Conservation (phyloP, 2,888 invertebrate genomes). For the Labia minor region DNA sequence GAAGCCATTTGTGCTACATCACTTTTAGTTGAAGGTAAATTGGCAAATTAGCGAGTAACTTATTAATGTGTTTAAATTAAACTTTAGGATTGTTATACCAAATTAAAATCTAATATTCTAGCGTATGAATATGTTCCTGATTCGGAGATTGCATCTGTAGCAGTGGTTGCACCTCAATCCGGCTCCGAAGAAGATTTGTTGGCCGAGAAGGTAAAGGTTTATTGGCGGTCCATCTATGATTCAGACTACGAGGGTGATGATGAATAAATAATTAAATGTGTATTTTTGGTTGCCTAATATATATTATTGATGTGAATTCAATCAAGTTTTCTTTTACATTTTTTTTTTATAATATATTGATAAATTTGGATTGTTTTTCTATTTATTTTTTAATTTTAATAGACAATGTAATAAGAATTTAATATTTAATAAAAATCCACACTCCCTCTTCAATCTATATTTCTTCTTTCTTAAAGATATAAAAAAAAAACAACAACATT, state of each 20-base stretch:
- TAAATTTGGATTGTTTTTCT: too few species aligned
- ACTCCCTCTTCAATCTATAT: too few species aligned
- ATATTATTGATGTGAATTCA: neutral
- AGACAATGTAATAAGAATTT: too few species aligned
- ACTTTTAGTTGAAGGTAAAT: slow-evolving; percentile 72
- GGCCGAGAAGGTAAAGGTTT: slow-evolving; percentile 56
- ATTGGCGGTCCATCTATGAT: slow-evolving; percentile 27
- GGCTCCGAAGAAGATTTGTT: slow-evolving; percentile 75
- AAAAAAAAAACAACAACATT: too few species aligned
- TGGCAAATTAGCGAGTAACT: too few species aligned
- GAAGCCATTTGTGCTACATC: slow-evolving; percentile 64
- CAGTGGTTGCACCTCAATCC: slow-evolving; percentile 41
- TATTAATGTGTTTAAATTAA: too few species aligned
- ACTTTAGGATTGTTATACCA: too few species aligned
- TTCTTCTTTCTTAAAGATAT: too few species aligned
- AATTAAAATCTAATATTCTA: too few species aligned
- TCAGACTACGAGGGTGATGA: slow-evolving; percentile 20
- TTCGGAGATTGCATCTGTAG: slow-evolving; percentile 59
- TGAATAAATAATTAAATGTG: neutral
- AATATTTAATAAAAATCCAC: too few species aligned
- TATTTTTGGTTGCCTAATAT: neutral
- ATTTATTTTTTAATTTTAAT: too few species aligned
- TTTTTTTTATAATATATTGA: neutral
- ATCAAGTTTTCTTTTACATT: neutral
- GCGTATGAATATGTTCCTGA: slow-evolving; percentile 88